Conservation (phyloP, 2,113 vertebrate species). For the Cryptotis parvus region DNA sequence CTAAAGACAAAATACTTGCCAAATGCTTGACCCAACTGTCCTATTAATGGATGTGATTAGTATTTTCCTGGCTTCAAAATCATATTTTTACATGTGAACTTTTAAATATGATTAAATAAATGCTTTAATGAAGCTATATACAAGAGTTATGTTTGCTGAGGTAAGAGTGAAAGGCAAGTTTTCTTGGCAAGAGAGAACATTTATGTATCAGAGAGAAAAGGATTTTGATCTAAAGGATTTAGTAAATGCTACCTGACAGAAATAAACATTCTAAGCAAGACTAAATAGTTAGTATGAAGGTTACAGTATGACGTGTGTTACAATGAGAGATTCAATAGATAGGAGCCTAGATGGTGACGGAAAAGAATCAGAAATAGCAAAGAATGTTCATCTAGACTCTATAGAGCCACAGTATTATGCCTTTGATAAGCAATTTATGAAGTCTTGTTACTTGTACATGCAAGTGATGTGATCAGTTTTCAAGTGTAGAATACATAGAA, state of each 20-base stretch:
- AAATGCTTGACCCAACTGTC: neutral
- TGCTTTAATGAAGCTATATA: neutral
- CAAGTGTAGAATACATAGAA: neutral
- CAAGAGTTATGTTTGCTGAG: neutral
- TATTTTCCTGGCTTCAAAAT: constrained; percentile 1
- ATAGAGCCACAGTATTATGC: neutral
- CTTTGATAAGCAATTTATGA: neutral
- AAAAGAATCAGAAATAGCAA: neutral
- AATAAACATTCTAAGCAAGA: neutral
- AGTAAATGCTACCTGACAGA: neutral
- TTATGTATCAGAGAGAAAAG: neutral
- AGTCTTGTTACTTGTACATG: neutral
- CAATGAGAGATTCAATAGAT: fast-evolving
- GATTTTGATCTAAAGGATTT: neutral
- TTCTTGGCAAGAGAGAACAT: neutral
- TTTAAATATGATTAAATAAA: constrained; percentile 8
- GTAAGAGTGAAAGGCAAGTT: neutral
- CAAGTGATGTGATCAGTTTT: neutral
- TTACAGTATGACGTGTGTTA: neutral
- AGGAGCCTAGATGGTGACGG: neutral
- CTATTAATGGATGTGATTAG: neutral
- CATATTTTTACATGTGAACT: constrained; percentile 1
- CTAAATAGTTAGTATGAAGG: neutral
- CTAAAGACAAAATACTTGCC: neutral
- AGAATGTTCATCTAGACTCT: neutral